Evolutionary conservation across 2,797 vertebrate species (phyloP), one percentile per base, ranked within the genome.

Genomic region (Rhinophrynus dorsalis): DNA sequence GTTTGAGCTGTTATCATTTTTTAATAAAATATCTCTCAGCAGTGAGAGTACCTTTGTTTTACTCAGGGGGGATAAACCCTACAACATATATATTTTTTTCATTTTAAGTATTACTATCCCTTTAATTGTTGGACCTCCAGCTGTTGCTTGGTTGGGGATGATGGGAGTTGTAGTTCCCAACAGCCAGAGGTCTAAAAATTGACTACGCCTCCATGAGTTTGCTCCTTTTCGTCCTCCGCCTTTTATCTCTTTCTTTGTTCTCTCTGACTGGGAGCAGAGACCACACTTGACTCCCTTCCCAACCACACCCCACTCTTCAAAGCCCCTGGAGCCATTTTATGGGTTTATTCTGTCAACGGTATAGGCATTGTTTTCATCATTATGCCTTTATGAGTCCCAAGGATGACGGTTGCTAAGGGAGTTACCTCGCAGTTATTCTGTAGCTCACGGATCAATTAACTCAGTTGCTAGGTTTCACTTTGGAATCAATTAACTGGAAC

Each of bases 391-490:
- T 0, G 30, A 81, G 81, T 78, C 76, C 75, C 68, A 21, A 77
- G 2, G 6, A 69, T 24, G 66, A 75, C 77, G 75, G 83, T 85
- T 84, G 80, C 78, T 82, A 33, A 0, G 81, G 77, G 82, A 83
- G 59, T 1, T 72, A 62, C 59, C 78, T 82, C 33, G 0, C 74
- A 0, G 0, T 74, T 42, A 6, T 79, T 21, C 60, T 54, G 24
- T 2, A 79, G 85, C 21, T 1, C 86, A 79, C 78, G 78, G 84
- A 86, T 84, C 84, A 76, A 78, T 84, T 80, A 77, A 52, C 77
- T 75, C 81, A 70, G 76, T 75, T 56, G 76, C 81, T 78, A 81
- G 74, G 77, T 83, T 80, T 81, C 64, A 21, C 80, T 83, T 76
- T 79, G 58, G 76, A 80, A 78, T 82, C 84, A 81, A 81, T 81